Evolutionary conservation across 2,888 invertebrate species (phyloP).

Genomic region (Automeris io): DNA sequence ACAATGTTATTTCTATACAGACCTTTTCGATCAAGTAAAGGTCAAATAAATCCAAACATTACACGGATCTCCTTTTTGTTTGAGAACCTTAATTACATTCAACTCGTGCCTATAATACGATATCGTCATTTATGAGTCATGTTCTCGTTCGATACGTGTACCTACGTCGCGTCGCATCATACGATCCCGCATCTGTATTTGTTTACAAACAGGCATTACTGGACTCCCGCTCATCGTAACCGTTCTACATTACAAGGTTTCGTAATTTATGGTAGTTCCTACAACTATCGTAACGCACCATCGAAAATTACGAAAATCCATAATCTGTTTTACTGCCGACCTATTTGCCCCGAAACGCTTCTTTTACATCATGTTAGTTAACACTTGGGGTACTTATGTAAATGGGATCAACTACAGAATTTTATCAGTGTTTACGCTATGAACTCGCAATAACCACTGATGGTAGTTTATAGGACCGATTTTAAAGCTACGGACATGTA

Average conservation of each 20-base stretch:
- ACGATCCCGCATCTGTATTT: slow-evolving; percentile 28
- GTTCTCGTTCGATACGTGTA: too few relatives aligned
- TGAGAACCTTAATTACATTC: not conserved
- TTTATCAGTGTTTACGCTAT: not conserved
- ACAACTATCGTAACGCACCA: slow-evolving; percentile 2
- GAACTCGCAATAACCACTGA: too few relatives aligned
- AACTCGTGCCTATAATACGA: slow-evolving; percentile 21
- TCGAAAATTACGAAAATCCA: slow-evolving; percentile 4
- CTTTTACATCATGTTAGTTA: not conserved
- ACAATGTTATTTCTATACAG: slow-evolving; percentile 19
- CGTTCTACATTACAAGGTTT: slow-evolving; percentile 7
- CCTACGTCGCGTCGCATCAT: slow-evolving; percentile 21
- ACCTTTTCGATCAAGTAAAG: slow-evolving; percentile 14
- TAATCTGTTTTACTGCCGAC: slow-evolving; percentile 5
- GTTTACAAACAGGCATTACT: slow-evolving; percentile 48
- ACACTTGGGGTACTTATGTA: not conserved
- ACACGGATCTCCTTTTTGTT: not conserved
- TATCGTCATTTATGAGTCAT: slow-evolving; percentile 53
- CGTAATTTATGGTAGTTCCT: slow-evolving; percentile 7
- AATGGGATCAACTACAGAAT: not conserved
- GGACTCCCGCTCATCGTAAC: not conserved
- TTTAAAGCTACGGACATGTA: too few relatives aligned
- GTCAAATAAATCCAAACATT: slow-evolving; percentile 6
- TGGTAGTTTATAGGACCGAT: too few relatives aligned
- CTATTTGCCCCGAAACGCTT: not conserved